A percentile compares a stretch with the other conserved stretches of the same genome.
phyloP scores from a whole-genome alignment of 2,113 vertebrate species.

The Anguilla japonica region DNA sequence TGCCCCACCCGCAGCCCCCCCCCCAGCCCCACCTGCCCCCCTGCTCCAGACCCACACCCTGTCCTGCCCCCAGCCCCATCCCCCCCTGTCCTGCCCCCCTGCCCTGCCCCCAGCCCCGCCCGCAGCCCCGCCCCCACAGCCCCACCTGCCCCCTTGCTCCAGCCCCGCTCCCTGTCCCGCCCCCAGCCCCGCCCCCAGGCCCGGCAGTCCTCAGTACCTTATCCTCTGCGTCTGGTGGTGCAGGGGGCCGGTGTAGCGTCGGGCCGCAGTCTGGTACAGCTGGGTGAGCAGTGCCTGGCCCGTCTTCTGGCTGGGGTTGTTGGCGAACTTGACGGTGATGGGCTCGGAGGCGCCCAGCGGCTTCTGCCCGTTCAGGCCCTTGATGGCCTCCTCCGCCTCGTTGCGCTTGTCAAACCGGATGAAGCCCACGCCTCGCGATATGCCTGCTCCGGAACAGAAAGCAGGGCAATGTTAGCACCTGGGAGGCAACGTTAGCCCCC shows the following conservation, averaged over 20 bases:
- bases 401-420: conserved; percentile 95
- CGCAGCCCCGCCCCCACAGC: too few relatives aligned
- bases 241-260: conserved; percentile 87
- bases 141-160: too few relatives aligned
- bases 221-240: conserved; percentile 93
- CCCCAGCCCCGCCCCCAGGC: neutral
- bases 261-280: conserved; percentile 88
- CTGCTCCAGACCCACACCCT: neutral
- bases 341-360: conserved; percentile 82
- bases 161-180: neutral
- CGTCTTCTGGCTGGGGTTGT: conserved; percentile 47
- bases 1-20: too few relatives aligned
- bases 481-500: conserved; percentile 11
- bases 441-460: conserved; percentile 71
- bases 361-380: conserved; percentile 92
- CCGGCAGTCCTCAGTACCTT: conserved; percentile 69
- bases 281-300: neutral
- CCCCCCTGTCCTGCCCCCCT: too few relatives aligned
- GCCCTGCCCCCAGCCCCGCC: too few relatives aligned
- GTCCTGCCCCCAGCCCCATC: too few relatives aligned
- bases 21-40: neutral
- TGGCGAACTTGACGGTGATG: conserved; percentile 8
- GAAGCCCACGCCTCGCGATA: conserved; percentile 92
- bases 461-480: conserved; percentile 51
- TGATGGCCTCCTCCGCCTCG: conserved; percentile 93